Evolutionary conservation across 2,113 vertebrate species (phyloP), one percentile per base, ranked within the genome.

Genomic region (Sardina pilchardus): DNA sequence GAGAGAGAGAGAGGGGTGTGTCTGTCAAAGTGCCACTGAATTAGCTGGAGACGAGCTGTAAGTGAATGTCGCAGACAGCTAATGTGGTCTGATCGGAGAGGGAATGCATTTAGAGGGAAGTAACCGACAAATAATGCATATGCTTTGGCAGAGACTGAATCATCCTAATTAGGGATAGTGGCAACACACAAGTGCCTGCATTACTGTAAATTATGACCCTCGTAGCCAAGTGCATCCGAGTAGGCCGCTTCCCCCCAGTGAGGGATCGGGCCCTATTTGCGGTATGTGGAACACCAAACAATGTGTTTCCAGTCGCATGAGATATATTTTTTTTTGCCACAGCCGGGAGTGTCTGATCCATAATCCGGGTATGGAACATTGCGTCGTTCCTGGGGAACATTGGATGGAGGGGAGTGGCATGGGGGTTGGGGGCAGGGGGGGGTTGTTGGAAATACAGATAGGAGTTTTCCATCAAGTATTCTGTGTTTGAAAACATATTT

Each of bases 41-140:
- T 78, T 82, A 47, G 67, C 59, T 9, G 67, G 81, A 82, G 82
- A 85, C 81, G n/a, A 12, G 17, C 26, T 81, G 80, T 71, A 86
- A 86, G 78, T 83, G 56, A 86, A 44, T 85, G 36, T 56, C 48
- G 56, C 39, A 56, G 56, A 48, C 83, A 78, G 56, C 53, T 81
- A 88, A 88, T 45, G 82, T 86, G 36, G 17, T 71, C 50, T 81
- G 59, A 82, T 82, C 34, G 48, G 85, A 86, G 82, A 86, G 78
- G 78, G 71, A 75, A 84, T 36, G 39, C 85, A 84, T 24, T 82
- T 82, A 43, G 71, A 36, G 43, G 80, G 82, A 81, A 42, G 84
- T 59, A 83, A 30, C 14, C 19, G 14, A 83, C 81, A 83, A 71
- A 63, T 59, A 85, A 83, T 83, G 82, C 82, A 39, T 86, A 85